These are phyloP conservation scores for Acanthoscelides obtectus DNA, from an alignment of 2,888 invertebrate species.

Conservation along the genomic window DNA sequence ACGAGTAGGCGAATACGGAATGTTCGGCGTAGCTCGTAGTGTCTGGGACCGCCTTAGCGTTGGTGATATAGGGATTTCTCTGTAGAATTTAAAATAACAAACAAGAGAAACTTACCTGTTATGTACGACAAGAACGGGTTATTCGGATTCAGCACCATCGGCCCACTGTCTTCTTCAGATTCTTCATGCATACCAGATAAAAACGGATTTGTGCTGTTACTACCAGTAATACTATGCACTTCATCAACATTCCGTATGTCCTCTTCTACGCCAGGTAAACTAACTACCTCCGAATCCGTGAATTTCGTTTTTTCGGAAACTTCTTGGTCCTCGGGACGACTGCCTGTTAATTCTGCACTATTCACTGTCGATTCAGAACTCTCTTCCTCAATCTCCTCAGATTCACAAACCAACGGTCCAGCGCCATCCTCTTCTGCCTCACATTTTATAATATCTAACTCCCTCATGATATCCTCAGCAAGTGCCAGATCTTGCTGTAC, in stretches of 20 bases:
- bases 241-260: background rate
- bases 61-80: too few species aligned
- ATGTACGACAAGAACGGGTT: conserved; percentile 16
- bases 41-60: too few species aligned
- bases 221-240: background rate
- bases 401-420: background rate
- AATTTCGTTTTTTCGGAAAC: background rate
- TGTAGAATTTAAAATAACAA: too few species aligned
- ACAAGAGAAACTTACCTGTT: background rate
- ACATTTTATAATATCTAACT: conserved; percentile 4
- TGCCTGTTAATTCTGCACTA: background rate
- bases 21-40: too few species aligned
- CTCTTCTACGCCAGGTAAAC: background rate
- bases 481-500: conserved; percentile 10
- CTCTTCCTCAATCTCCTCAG: background rate
- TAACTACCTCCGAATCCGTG: background rate
- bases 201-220: conserved; percentile 14
- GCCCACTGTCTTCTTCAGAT: background rate
- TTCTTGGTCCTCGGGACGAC: background rate
- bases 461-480: conserved; percentile 18
- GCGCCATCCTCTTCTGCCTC: background rate
- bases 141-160: conserved; percentile 5
- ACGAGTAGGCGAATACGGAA: too few species aligned
- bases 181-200: conserved; percentile 1
- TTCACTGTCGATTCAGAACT: background rate